phyloP scores from a whole-genome alignment of 2,113 vertebrate species.

The Rousettus leschenaultii region DNA sequence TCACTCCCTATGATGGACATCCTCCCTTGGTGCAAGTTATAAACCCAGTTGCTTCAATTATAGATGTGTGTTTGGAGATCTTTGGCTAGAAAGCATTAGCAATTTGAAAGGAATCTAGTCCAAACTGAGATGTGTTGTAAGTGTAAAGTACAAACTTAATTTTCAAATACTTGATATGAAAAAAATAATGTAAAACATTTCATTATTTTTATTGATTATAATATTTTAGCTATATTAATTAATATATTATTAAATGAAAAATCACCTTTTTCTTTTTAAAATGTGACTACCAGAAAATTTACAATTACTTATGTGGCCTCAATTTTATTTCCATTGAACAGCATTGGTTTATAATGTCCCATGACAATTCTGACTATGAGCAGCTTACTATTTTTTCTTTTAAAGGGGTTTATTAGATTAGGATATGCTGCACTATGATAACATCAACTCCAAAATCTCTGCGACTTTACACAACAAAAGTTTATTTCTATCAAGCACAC shows the following conservation, averaged over 20 bases:
- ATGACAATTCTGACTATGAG: neutral
- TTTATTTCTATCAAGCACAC: neutral
- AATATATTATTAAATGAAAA: neutral
- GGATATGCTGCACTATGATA: neutral
- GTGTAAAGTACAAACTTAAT: neutral
- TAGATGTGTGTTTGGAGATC: neutral
- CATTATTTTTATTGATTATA: neutral
- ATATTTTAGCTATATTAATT: neutral
- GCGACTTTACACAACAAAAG: neutral
- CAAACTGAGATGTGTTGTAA: neutral
- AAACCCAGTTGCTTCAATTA: neutral
- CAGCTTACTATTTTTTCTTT: neutral
- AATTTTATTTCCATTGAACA: neutral
- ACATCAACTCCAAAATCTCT: neutral
- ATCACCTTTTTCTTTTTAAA: neutral
- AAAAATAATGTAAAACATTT: neutral
- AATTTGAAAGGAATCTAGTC: conserved; percentile 19
- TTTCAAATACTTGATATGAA: neutral
- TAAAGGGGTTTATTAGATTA: neutral
- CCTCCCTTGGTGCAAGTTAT: neutral
- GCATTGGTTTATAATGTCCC: neutral
- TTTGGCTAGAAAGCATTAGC: neutral
- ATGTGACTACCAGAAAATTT: neutral
- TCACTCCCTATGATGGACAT: neutral
- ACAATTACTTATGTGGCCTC: neutral